Evolutionary conservation across 2,888 invertebrate genomes (phyloP).

Genomic region (Tigriopus californicus): DNA sequence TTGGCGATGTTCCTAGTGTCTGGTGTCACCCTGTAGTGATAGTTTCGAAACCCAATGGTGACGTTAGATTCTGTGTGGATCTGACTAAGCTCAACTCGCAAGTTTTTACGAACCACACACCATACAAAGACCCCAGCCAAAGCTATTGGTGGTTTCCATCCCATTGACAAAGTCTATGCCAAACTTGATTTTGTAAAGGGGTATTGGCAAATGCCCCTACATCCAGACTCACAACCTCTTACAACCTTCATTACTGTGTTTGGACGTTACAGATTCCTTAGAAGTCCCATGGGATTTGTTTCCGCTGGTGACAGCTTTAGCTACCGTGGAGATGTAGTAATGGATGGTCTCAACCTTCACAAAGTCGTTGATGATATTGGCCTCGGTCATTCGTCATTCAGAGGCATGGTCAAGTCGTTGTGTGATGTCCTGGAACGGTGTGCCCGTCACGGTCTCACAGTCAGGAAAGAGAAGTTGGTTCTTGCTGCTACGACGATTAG

Average conservation of each 20-base stretch:
- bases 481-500: too few species aligned
- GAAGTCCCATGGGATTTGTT: conserved; percentile 13
- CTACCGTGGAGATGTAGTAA: conserved; percentile 10
- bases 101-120: conserved; percentile 8
- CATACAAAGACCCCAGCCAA: conserved; percentile 7
- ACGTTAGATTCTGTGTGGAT: conserved; percentile 9
- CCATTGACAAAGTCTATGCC: conserved; percentile 2
- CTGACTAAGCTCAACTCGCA: conserved; percentile 13
- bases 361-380: conserved; percentile 12
- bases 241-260: conserved; percentile 10
- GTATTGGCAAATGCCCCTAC: conserved; percentile 14
- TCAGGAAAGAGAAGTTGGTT: too few species aligned
- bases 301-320: conserved; percentile 10
- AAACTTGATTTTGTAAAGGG: not conserved
- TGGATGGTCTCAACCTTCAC: conserved; percentile 5
- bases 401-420: not conserved
- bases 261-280: not conserved
- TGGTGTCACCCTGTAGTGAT: conserved; percentile 14
- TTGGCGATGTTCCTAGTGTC: conserved; percentile 9
- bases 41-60: conserved; percentile 1
- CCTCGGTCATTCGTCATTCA: not conserved
- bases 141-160: conserved; percentile 5
- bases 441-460: too few species aligned
- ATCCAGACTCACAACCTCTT: not conserved
- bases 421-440: too few species aligned